phyloP scores from a whole-genome alignment of 1,140 invertebrate genomes.

The Nylanderia fulva region DNA sequence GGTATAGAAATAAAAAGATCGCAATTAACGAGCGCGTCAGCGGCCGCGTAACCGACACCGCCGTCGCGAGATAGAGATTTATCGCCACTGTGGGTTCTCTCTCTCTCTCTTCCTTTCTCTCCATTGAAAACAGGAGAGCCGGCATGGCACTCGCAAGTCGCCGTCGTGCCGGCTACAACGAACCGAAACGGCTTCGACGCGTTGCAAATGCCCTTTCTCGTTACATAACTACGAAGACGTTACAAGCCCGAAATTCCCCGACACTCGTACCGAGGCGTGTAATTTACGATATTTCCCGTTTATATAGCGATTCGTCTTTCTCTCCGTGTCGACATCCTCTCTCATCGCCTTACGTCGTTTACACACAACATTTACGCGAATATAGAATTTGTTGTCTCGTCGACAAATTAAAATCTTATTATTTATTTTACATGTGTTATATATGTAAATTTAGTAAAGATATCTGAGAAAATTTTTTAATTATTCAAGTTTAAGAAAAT shows the following conservation, averaged over 20 bases:
- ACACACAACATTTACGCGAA: neutral
- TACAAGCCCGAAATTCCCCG: slow-evolving; percentile 49
- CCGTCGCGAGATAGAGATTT: slow-evolving; percentile 60
- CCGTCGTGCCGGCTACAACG: slow-evolving; percentile 32
- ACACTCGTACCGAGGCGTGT: slow-evolving; percentile 20
- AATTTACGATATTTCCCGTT: slow-evolving; percentile 56
- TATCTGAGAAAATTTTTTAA: neutral
- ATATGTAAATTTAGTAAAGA: neutral
- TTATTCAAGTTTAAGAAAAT: neutral
- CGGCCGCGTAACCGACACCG: slow-evolving; percentile 59
- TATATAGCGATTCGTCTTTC: slow-evolving; percentile 28
- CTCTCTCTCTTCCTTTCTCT: too few relatives aligned
- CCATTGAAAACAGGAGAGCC: slow-evolving; percentile 42
- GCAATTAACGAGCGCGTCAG: slow-evolving; percentile 62
- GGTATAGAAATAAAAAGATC: slow-evolving; percentile 53
- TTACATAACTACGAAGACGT: slow-evolving; percentile 53
- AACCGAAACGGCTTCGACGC: slow-evolving; percentile 38
- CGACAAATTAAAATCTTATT: slow-evolving; percentile 2
- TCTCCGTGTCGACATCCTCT: neutral
- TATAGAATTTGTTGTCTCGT: neutral
- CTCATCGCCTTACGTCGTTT: neutral
- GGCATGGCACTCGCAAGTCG: slow-evolving; percentile 31
- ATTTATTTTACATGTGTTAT: too few relatives aligned
- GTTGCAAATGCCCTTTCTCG: slow-evolving; percentile 47
- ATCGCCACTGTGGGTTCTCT: slow-evolving; percentile 53